phyloP scores from a whole-genome alignment of 1,140 invertebrate genomes.

The Aphelenchoides avenae region DNA sequence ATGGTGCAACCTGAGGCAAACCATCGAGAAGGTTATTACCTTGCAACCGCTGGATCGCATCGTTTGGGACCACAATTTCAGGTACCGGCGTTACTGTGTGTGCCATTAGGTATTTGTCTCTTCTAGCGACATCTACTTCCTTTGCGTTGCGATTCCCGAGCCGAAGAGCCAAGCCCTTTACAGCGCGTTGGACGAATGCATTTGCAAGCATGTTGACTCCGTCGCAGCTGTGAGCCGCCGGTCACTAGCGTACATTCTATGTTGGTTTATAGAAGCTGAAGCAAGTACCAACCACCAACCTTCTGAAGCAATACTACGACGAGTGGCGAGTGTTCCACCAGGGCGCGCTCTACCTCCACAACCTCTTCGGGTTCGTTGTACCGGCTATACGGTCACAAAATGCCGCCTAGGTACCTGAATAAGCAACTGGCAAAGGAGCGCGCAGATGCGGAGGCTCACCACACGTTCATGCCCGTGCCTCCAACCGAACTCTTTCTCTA shows the following conservation, averaged over 20 bases:
- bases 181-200: slow-evolving; percentile 25
- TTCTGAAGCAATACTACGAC: slow-evolving; percentile 40
- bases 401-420: slow-evolving; percentile 44
- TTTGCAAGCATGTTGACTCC: slow-evolving; percentile 27
- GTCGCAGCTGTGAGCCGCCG: too few relatives aligned
- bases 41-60: slow-evolving; percentile 32
- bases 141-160: slow-evolving; percentile 51
- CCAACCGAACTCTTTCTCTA: slow-evolving; percentile 5
- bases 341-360: slow-evolving; percentile 42
- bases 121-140: slow-evolving; percentile 49
- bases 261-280: slow-evolving; percentile 23
- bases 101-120: slow-evolving; percentile 16
- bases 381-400: slow-evolving; percentile 16
- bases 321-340: slow-evolving; percentile 43
- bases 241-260: slow-evolving; percentile 9
- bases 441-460: slow-evolving; percentile 25
- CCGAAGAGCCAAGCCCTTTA: slow-evolving; percentile 39
- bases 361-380: slow-evolving; percentile 42
- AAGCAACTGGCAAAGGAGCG: slow-evolving; percentile 46
- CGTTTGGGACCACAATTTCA: slow-evolving; percentile 47
- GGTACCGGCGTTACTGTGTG: slow-evolving; percentile 27
- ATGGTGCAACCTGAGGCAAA: slow-evolving; percentile 28
- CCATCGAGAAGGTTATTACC: slow-evolving; percentile 39
- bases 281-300: slow-evolving; percentile 14
- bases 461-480: slow-evolving; percentile 23